phyloP scores from a whole-genome alignment of 1,140 invertebrate genomes.

The Vollenhovia emeryi region DNA sequence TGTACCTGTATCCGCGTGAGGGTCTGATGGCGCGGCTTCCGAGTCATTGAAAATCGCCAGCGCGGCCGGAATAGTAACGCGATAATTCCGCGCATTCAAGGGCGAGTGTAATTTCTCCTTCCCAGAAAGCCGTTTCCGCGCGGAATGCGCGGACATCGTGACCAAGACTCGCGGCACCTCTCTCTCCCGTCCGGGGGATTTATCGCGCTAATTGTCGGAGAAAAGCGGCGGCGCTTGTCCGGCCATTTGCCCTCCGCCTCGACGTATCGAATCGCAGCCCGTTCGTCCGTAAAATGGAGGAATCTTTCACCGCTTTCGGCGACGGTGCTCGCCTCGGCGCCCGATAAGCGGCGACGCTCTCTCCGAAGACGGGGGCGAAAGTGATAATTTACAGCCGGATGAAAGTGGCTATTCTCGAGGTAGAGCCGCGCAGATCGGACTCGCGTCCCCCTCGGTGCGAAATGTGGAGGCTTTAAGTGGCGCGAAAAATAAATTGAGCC shows the following conservation, averaged over 20 bases:
- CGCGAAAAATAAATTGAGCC: constrained; percentile 66
- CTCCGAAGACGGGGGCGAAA: constrained; percentile 34
- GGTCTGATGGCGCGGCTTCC: not conserved
- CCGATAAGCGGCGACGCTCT: constrained; percentile 47
- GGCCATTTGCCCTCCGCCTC: not conserved
- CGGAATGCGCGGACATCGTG: constrained; percentile 14
- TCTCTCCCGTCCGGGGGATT: no score
- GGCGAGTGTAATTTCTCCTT: constrained; percentile 7
- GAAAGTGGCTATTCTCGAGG: constrained; percentile 51
- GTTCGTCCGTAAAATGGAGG: constrained; percentile 17
- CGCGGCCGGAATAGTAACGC: not conserved
- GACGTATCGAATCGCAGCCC: not conserved
- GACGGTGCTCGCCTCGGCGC: not conserved
- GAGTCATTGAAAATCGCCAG: constrained; percentile 13
- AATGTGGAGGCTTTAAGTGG: constrained; percentile 59
- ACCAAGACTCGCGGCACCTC: no score
- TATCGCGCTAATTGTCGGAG: constrained; percentile 34
- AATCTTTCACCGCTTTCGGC: constrained; percentile 13
- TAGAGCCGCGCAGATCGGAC: constrained; percentile 14
- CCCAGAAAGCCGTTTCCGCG: not conserved
- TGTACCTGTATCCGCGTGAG: not conserved
- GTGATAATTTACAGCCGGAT: constrained; percentile 63
- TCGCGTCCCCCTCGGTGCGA: constrained; percentile 9
- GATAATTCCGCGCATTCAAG: constrained; percentile 40
- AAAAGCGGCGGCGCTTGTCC: not conserved